Base-by-base conservation (phyloP, 2,888 invertebrate species). In the Netelia melanura region DNA sequence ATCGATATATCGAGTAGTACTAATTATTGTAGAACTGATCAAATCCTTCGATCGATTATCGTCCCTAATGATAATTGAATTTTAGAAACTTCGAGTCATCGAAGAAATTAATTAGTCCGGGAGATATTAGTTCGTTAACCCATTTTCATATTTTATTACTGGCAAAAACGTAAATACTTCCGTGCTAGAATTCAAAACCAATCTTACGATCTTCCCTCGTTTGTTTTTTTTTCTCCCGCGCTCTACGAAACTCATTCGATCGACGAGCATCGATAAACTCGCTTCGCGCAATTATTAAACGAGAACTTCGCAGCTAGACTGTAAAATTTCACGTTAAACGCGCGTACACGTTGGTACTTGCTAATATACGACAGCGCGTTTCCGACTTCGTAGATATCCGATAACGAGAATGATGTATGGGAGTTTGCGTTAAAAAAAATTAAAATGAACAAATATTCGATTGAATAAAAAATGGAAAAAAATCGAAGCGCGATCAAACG, bases 311-410 rank as follows among this genome's bases (percentile, higher is more conserved):
- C n/a, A 5, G 17, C 25, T 30, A 21, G 25, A 30, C 30, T 0
- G 14, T 62, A 17, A 58, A 21, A 58, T 58, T 58, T 23, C 17
- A 2, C 30, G 3, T 48, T 48, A 10, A 48, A 14, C 48, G 48
- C 48, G 48, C 54, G 9, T 54, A 58, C 9, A 58, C 5, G 9
- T 58, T 58, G 9, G 23, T 17, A 68, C 44, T 76, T 58, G 67
- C 58, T 11, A 67, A 65, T 67, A 25, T 44, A 58, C 21, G 43
- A 52, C 9, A 61, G 21, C n/a, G 14, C 14, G 23, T 17, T 10
- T 56, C 43, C 58, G 44, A 52, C 44, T 38, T 64, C 21, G 38
- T 17, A 25, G 21, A 83, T 72, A 74, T 80, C 70, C 48, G 65
- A 43, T n/a, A 56, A 21, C 48, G 44, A 65, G 54, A 25, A 77